phyloP scores from a whole-genome alignment of 2,888 invertebrate species.

The Tubulanus polymorphus region DNA sequence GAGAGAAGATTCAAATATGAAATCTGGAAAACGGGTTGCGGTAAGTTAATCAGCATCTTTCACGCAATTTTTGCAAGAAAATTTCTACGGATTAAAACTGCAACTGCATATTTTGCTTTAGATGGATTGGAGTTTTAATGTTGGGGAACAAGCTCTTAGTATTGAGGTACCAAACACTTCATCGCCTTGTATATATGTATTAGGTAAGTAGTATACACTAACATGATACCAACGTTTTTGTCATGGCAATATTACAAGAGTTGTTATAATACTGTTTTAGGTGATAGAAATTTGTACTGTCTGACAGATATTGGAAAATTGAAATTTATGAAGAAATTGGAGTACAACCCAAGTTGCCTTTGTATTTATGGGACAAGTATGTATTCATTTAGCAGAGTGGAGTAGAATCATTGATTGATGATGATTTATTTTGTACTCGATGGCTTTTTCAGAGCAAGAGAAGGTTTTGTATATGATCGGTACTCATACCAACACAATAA shows the following conservation, averaged over 20 bases:
- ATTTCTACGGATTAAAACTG: neutral
- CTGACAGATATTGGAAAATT: conserved; percentile 70
- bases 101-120: conserved; percentile 21
- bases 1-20: conserved; percentile 54
- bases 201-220: conserved; percentile 58
- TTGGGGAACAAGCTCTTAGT: conserved; percentile 72
- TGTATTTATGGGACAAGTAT: conserved; percentile 38
- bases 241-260: neutral
- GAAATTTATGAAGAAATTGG: conserved; percentile 78
- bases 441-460: conserved; percentile 36
- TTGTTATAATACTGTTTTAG: conserved; percentile 26
- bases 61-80: neutral
- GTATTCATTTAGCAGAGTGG: no score
- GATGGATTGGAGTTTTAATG: conserved; percentile 76
- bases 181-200: conserved; percentile 70
- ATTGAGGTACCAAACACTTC: conserved; percentile 59
- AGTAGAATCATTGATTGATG: no score
- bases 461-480: conserved; percentile 61
- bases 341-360: conserved; percentile 66
- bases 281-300: conserved; percentile 73
- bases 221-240: neutral
- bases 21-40: conserved; percentile 61
- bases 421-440: no score
- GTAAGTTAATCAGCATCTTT: conserved; percentile 32
- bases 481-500: conserved; percentile 75